Conservation (phyloP, 2,888 invertebrate species). For the Hirtodrosophila histrioides region DNA sequence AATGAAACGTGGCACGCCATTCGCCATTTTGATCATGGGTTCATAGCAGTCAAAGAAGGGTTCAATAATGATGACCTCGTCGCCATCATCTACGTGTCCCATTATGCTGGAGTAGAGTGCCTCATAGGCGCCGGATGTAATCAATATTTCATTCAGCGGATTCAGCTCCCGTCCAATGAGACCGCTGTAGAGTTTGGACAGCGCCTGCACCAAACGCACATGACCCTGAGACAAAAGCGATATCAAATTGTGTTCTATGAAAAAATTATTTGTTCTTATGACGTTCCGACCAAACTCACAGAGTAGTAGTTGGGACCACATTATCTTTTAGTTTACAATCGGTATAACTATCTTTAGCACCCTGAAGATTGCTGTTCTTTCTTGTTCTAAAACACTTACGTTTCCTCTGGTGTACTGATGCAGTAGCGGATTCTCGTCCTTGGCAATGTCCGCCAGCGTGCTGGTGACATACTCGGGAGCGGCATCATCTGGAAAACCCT, state of each 20-base stretch:
- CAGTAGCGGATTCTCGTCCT: slow-evolving; percentile 89
- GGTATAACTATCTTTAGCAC: no score
- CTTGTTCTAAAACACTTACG: slow-evolving; percentile 88
- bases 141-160: slow-evolving; percentile 92
- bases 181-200: slow-evolving; percentile 93
- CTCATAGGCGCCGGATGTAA: slow-evolving; percentile 97
- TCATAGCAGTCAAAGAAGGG: slow-evolving; percentile 99
- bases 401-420: slow-evolving; percentile 98
- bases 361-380: no score
- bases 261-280: no score
- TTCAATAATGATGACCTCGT: slow-evolving; percentile 98
- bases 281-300: no score
- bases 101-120: slow-evolving; percentile 94
- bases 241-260: neutral
- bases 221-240: slow-evolving; percentile 89
- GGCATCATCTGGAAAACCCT: slow-evolving; percentile 97
- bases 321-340: no score
- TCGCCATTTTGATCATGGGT: slow-evolving; percentile 95
- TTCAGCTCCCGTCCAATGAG: slow-evolving; percentile 91
- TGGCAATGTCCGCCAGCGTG: slow-evolving; percentile 89
- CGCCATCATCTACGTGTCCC: slow-evolving; percentile 93
- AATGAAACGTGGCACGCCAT: slow-evolving; percentile 94
- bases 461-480: slow-evolving; percentile 93
- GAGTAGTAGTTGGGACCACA: no score
- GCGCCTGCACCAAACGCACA: slow-evolving; percentile 92